Evolutionary conservation across 1,140 invertebrate species (phyloP).

Genomic region (Drosophila funebris): DNA sequence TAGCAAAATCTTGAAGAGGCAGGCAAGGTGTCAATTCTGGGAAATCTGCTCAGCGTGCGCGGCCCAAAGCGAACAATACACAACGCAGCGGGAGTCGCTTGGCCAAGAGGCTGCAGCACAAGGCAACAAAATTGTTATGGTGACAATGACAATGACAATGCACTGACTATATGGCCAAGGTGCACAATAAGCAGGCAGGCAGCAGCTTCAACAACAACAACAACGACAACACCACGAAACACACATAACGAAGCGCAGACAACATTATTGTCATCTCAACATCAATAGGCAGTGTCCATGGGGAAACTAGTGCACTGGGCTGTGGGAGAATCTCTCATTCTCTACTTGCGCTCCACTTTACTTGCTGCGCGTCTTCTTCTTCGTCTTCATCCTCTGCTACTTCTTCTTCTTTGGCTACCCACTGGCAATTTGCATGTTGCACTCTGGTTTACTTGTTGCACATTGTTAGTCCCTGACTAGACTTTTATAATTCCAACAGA

Average conservation of each 20-base stretch:
- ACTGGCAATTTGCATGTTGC: constrained; percentile 63
- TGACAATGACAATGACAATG: constrained; percentile 64
- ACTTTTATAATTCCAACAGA: constrained; percentile 27
- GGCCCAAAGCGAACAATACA: constrained; percentile 45
- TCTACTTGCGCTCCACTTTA: constrained; percentile 59
- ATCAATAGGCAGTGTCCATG: constrained; percentile 20
- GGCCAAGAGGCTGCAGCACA: constrained; percentile 35
- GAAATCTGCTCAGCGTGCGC: constrained; percentile 67
- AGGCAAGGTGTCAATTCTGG: constrained; percentile 75
- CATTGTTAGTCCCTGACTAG: constrained; percentile 22
- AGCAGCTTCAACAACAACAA: constrained; percentile 1
- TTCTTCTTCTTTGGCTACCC: constrained; percentile 43
- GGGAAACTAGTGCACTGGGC: constrained; percentile 72
- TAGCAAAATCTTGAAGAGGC: constrained; percentile 54
- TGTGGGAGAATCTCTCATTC: constrained; percentile 63
- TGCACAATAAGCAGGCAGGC: constrained; percentile 2
- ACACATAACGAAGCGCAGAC: constrained; percentile 70
- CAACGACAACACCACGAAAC: not conserved
- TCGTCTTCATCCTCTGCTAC: not conserved
- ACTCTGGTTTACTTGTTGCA: constrained; percentile 14
- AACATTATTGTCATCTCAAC: constrained; percentile 71
- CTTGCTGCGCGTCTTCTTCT: constrained; percentile 13
- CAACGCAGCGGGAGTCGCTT: constrained; percentile 56
- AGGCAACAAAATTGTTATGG: constrained; percentile 62
- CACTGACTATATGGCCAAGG: constrained; percentile 24